Evolutionary conservation across 2,888 invertebrate genomes (phyloP).

Genomic region (Acrobasis consociella): DNA sequence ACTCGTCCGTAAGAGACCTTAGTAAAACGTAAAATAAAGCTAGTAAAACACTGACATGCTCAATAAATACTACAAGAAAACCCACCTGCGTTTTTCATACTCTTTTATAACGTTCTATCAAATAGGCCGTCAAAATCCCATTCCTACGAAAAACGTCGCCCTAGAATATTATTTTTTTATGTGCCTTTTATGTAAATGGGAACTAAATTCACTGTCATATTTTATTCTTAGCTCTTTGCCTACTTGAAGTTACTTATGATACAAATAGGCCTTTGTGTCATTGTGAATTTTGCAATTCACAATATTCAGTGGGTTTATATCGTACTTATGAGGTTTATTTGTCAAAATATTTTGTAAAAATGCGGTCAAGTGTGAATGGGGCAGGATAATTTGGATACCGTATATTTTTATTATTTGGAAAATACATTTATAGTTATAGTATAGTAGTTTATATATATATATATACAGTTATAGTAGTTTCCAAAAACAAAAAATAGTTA

Average conservation of each 20-base stretch:
- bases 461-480: too few species aligned
- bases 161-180: constrained; percentile 32
- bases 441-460: too few species aligned
- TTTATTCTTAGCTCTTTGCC: constrained; percentile 14
- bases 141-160: constrained; percentile 30
- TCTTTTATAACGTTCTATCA: constrained; percentile 28
- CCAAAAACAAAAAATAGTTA: too few species aligned
- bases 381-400: background rate
- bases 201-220: constrained; percentile 18
- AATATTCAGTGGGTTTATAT: constrained; percentile 4
- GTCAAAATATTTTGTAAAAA: constrained; percentile 10
- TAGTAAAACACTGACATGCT: background rate
- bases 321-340: constrained; percentile 15
- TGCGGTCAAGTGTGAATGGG: constrained; percentile 1
- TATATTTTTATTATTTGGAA: too few species aligned
- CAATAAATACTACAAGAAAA: background rate
- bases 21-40: too few species aligned
- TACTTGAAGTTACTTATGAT: constrained; percentile 10
- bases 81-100: constrained; percentile 21
- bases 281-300: constrained; percentile 3
- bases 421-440: too few species aligned
- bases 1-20: too few species aligned
- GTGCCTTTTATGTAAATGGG: constrained; percentile 30
- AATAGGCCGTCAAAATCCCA: constrained; percentile 32
- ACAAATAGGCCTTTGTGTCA: constrained; percentile 20